Conservation (phyloP, 2,888 invertebrate species). For the Lysandra bellargus region DNA sequence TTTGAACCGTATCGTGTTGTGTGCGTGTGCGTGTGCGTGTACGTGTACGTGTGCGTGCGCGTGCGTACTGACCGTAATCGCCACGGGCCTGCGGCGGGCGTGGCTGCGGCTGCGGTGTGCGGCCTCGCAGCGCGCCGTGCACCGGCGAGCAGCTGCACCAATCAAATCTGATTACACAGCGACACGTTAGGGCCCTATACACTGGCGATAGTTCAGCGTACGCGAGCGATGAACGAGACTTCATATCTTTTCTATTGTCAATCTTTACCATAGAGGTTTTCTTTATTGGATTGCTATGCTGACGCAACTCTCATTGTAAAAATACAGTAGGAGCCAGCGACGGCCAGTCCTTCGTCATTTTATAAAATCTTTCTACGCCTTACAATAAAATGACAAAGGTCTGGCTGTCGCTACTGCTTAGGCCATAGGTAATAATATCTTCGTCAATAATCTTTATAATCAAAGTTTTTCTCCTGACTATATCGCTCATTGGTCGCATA, state of each 20-base stretch:
- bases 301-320: no score
- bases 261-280: neutral
- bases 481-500: neutral
- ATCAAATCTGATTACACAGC: conserved; percentile 73
- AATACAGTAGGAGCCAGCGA: no score
- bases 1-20: conserved; percentile 37
- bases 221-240: neutral
- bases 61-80: conserved; percentile 90
- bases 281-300: no score
- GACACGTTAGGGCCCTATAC: conserved; percentile 54
- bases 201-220: conserved; percentile 21
- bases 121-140: conserved; percentile 86
- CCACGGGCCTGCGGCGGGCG: conserved; percentile 86
- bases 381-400: no score
- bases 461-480: no score
- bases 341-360: no score
- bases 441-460: no score
- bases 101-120: conserved; percentile 75
- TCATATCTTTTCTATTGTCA: neutral
- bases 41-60: conserved; percentile 37
- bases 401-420: no score
- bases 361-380: no score
- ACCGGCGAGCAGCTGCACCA: conserved; percentile 85
- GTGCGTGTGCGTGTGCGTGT: conserved; percentile 38
- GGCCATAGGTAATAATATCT: no score